These are phyloP conservation scores for Trachymyrmex cornetzi DNA, from an alignment of 1,140 invertebrate species.

Conservation along the genomic window DNA sequence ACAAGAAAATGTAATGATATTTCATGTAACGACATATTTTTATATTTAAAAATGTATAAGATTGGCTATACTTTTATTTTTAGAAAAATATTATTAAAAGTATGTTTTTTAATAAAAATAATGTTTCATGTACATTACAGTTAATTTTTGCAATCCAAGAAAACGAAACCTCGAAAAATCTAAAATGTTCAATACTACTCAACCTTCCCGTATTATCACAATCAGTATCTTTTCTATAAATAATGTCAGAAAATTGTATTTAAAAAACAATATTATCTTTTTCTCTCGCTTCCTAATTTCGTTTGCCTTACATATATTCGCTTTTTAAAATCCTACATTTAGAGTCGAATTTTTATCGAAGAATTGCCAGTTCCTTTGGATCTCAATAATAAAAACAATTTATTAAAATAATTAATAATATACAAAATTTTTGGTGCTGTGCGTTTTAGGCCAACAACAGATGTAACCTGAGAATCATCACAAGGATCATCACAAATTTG, in stretches of 20 bases:
- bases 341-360: not conserved
- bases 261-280: not conserved
- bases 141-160: too few relatives aligned
- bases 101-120: too few relatives aligned
- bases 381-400: slow-evolving; percentile 79
- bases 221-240: not conserved
- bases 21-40: too few relatives aligned
- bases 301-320: not conserved
- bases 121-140: too few relatives aligned
- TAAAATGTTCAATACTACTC: too few relatives aligned
- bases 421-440: slow-evolving; percentile 72
- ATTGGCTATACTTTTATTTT: too few relatives aligned
- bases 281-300: not conserved
- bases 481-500: slow-evolving; percentile 63
- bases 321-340: not conserved
- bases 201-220: not conserved
- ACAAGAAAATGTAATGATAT: too few relatives aligned
- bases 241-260: not conserved
- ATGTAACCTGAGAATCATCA: slow-evolving; percentile 66
- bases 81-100: too few relatives aligned
- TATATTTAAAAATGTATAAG: too few relatives aligned
- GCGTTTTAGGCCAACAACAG: slow-evolving; percentile 30
- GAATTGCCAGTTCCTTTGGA: not conserved
- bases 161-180: too few relatives aligned
- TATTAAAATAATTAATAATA: slow-evolving; percentile 73